Evolutionary conservation across 2,113 vertebrate genomes (phyloP), one percentile per base, ranked within the genome.

Genomic region (Nyctibius bracteatus): DNA sequence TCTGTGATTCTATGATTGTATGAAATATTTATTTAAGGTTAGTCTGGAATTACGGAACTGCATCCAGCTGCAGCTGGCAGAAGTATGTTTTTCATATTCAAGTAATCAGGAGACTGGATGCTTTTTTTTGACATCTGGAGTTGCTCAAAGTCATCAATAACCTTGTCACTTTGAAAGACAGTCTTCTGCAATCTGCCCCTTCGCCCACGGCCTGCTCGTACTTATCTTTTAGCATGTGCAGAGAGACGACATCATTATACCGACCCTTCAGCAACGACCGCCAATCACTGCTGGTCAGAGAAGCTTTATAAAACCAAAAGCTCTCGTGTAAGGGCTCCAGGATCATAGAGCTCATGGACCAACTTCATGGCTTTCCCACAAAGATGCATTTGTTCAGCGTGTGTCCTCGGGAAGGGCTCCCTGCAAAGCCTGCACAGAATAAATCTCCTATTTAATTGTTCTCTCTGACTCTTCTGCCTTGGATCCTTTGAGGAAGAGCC

Each of bases 381-480:
- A 7, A 10, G 21, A 22, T 1, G 3, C 8, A 1, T 14, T 37
- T 44, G 22, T 33, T 33, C 8, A 6, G n/a, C 2, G 3, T 2
- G 6, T 14, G 19, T 22, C 57, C 58, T n/a, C 1, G 0, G 71
- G 35, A 63, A 22, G n/a, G 44, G 58, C 7, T 28, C n/a, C 37
- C 31, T 43, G 61, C 19, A 12, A 33, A 9, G 27, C 54, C 54
- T 43, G 77, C 72, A 17, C 25, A 14, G 21, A 8, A 44, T 13
- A 35, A 16, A 35, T 33, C 49, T 68, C 55, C 68, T 25, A 2
- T 27, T 43, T 20, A 4, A 6, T 18, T 24, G 14, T 44, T 10
- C 19, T 28, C 49, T 33, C n/a, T 46, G 72, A 49, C 24, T 51
- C 41, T 28, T 12, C 30, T 8, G 28, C 19, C 35, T n/a, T 11